Evolutionary conservation across 2,797 vertebrate genomes (phyloP).

Genomic region (Molossus alvarezi): DNA sequence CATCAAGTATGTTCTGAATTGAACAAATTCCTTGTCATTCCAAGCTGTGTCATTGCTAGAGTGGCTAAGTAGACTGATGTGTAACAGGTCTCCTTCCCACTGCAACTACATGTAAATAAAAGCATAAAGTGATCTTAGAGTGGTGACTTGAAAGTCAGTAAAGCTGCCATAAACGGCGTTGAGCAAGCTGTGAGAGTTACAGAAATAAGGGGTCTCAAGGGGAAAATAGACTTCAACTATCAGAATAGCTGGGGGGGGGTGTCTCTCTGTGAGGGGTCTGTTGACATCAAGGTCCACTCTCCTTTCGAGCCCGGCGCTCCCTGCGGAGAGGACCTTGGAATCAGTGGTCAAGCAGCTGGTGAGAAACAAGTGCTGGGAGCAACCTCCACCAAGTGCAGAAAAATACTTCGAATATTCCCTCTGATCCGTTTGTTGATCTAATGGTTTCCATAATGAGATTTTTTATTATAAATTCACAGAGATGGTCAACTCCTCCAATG

Average conservation of each 20-base stretch:
- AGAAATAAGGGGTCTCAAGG: background rate
- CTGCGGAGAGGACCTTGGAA: background rate
- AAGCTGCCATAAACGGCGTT: background rate
- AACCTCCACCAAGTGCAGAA: background rate
- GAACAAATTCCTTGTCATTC: background rate
- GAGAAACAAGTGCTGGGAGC: background rate
- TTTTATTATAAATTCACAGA: constrained; percentile 39
- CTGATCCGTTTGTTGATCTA: background rate
- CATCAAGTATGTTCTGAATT: background rate
- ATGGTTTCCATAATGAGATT: background rate
- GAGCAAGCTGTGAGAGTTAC: background rate
- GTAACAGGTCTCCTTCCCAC: background rate
- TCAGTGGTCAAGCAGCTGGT: background rate
- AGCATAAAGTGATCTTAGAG: background rate
- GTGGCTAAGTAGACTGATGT: background rate
- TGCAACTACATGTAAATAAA: background rate
- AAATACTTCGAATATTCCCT: constrained; percentile 6
- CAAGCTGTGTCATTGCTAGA: background rate
- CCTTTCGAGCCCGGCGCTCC: background rate
- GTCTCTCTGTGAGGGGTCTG: background rate
- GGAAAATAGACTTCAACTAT: background rate
- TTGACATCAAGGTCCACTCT: background rate
- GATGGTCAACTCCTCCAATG: background rate
- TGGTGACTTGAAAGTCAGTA: background rate
- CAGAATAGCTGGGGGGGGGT: background rate